Percentiles rank a stretch among this genome's conserved stretches.
Conservation (phyloP, 2,113 vertebrate genomes). For the Megaceryle maxima region DNA sequence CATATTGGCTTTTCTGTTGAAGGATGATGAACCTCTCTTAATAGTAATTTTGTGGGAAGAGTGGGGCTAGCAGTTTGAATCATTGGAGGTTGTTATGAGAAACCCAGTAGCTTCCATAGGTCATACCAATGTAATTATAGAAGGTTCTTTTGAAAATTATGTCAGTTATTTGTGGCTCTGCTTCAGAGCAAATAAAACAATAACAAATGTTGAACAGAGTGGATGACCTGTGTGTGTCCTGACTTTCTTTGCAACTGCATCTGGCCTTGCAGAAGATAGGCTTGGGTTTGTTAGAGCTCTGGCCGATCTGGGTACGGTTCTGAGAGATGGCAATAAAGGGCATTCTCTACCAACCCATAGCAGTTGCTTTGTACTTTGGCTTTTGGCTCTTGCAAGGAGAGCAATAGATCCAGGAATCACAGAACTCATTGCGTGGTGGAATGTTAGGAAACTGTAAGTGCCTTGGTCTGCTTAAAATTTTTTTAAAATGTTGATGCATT, state of each 20-base stretch:
- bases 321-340: not conserved
- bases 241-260: not conserved
- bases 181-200: not conserved
- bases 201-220: not conserved
- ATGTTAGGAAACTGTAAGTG: not conserved
- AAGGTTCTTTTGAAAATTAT: not conserved
- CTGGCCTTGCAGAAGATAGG: not conserved
- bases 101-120: constrained; percentile 4
- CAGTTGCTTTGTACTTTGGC: not conserved
- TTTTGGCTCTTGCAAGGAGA: constrained; percentile 2
- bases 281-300: not conserved
- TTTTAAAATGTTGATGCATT: not conserved
- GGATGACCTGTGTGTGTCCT: not conserved
- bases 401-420: not conserved
- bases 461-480: not conserved
- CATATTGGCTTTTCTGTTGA: not conserved
- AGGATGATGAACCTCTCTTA: not conserved
- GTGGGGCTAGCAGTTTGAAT: not conserved
- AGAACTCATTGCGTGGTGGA: not conserved
- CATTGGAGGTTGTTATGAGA: constrained; percentile 9
- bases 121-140: not conserved
- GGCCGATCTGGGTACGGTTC: not conserved
- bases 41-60: not conserved
- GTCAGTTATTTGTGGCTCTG: constrained; percentile 1
- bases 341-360: not conserved